phyloP scores from a whole-genome alignment of 1,140 invertebrate genomes.

The Plectus sambesii region DNA sequence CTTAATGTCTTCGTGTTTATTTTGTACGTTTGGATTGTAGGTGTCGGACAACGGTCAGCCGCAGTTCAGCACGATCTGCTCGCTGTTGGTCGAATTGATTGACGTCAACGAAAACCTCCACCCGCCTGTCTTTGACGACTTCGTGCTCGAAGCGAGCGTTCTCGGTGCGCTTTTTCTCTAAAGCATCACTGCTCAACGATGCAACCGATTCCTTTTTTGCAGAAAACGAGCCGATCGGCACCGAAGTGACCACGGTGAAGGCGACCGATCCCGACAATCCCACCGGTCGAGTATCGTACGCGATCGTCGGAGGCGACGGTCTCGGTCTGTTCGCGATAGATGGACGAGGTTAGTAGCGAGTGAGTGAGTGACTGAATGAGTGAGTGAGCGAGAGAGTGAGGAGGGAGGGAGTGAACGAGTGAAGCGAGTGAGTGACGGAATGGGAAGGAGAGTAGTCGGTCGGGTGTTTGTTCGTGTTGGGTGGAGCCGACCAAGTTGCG shows the following conservation, averaged over 20 bases:
- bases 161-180: constrained; percentile 19
- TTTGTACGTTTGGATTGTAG: constrained; percentile 18
- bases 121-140: constrained; percentile 70
- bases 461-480: too few relatives aligned
- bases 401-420: too few relatives aligned
- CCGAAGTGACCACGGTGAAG: constrained; percentile 61
- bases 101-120: constrained; percentile 83
- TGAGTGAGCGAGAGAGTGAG: too few relatives aligned
- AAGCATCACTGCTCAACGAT: constrained; percentile 1
- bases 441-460: too few relatives aligned
- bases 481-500: too few relatives aligned
- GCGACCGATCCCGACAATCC: constrained; percentile 67
- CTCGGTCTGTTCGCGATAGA: constrained; percentile 81
- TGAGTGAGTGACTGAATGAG: too few relatives aligned
- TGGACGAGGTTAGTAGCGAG: constrained; percentile 60
- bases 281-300: constrained; percentile 69
- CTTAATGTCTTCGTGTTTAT: too few relatives aligned
- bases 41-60: constrained; percentile 42
- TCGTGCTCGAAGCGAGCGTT: constrained; percentile 57
- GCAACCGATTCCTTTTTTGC: constrained; percentile 23
- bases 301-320: constrained; percentile 73
- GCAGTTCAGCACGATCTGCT: constrained; percentile 44
- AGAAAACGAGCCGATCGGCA: constrained; percentile 64
- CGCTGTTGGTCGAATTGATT: constrained; percentile 62
- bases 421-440: too few relatives aligned